Evolutionary conservation across 2,797 vertebrate species (phyloP), one percentile per base, ranked within the genome.

Genomic region (Sciurus carolinensis): DNA sequence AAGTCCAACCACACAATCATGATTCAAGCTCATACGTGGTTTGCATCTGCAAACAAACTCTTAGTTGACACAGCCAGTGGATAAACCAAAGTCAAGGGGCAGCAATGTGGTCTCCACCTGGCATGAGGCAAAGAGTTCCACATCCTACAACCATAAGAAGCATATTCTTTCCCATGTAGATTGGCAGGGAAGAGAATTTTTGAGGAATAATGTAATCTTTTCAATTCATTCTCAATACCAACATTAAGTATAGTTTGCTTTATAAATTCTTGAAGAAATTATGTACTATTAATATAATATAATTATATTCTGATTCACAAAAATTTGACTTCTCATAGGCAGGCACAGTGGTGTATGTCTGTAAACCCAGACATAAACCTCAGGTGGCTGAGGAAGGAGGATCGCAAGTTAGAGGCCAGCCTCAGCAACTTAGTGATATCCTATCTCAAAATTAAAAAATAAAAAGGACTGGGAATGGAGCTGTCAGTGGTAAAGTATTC

Each of bases 221-320:
- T 54, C 30, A 22, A 69, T 39, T 93, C 52, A 62, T 79, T 47
- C 67, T 79, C 71, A 84, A 1, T 39, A 30, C 2, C 14, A 69
- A 87, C 14, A 71, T 4, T 54, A 72, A 54, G 2, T 44, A 81
- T 30, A 7, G 0, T 77, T 88, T 89, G 39, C 54, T 91, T 66
- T 92, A 36, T 79, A 73, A 77, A 88, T 80, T 81, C 66, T 93
- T 73, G 5, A 80, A 72, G 44, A 87, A 57, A 86, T 47, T 69
- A 14, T 44, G 28, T 73, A 44, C 12, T 54, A 39, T 92, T 47
- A 82, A 77, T 20, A 28, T 24, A 80, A 30, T 76, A 1, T 80
- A 42, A 77, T 94, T 73, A 67, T n/a, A 94, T 92, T 81, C 84
- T 82, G 17, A 92, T 64, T 96, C 69, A 82, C 9, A 42, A 66